phyloP scores from a whole-genome alignment of 92 coral and sea anemone species.

The Zoanthus sociatus region DNA sequence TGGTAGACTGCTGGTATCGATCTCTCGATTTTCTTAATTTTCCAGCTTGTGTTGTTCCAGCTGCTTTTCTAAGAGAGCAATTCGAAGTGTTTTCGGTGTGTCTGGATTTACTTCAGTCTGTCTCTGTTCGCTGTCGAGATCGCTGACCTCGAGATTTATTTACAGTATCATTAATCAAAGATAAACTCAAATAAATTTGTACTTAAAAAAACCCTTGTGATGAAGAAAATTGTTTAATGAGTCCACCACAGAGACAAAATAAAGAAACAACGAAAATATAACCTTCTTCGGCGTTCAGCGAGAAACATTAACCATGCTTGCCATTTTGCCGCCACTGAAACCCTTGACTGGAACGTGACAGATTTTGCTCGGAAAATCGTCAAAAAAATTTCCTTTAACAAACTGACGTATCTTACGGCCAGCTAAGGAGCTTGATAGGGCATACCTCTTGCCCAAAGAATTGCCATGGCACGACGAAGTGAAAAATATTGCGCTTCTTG shows the following conservation, averaged over 20 bases:
- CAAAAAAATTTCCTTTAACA: conserved; percentile 30
- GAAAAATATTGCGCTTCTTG: too few species aligned
- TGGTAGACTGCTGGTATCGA: neutral
- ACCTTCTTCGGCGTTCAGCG: neutral
- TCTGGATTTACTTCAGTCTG: conserved; percentile 3
- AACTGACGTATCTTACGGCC: conserved; percentile 36
- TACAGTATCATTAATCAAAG: neutral
- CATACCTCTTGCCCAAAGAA: conserved; percentile 36
- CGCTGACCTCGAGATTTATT: conserved; percentile 44
- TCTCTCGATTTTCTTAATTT: neutral
- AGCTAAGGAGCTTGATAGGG: conserved; percentile 27
- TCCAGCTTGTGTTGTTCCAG: neutral
- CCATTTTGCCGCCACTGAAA: conserved; percentile 58
- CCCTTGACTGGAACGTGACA: conserved; percentile 14
- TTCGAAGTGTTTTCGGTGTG: conserved; percentile 19
- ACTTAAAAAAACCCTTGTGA: conserved; percentile 20
- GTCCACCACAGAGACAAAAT: conserved; percentile 44
- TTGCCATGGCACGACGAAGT: too few species aligned
- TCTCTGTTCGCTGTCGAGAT: neutral
- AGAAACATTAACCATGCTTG: neutral
- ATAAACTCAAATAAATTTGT: conserved; percentile 19
- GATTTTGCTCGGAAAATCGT: conserved; percentile 46
- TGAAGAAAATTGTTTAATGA: conserved; percentile 1
- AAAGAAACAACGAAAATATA: neutral
- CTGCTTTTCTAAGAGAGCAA: neutral